Base-by-base conservation (phyloP, 2,797 vertebrate species). In the Channa striata region DNA sequence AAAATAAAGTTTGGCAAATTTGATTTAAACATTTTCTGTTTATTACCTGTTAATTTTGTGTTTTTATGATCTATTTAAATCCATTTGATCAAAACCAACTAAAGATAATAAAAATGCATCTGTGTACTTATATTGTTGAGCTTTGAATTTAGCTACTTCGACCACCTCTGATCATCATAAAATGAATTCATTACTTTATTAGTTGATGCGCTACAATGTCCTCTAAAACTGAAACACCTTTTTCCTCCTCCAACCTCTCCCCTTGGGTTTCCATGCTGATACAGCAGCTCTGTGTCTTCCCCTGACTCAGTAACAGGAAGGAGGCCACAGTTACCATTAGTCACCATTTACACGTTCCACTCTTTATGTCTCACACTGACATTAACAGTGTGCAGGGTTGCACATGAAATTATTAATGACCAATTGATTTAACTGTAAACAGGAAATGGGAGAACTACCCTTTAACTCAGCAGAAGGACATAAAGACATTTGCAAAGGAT, bases 261-360 rank as follows among this genome's bases (percentile, higher is more conserved):
- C 37, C 77, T 72, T 72, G 68, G 65, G 61, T 89, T 90, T 86
- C 87, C 88, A 90, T 81, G 74, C 59, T 76, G 53, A 76, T 78
- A 93, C 81, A 86, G 82, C 86, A 68, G 79, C 78, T 86, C 91
- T 91, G 92, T 93, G 91, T 92, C 70, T 80, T 58, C 51, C 21
- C 30, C 54, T 82, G 81, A 68, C 81, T 84, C 78, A 82, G 66
- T 80, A 89, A 84, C 73, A 74, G 68, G 36, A 67, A 78, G 54
- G 69, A 79, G 77, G 72, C 75, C 74, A 68, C 65, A 21, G 73
- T 71, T 68, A 59, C 87, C 36, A 59, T 85, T 80, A 73, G 75
- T 84, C 77, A 4, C 44, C 62, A 58, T 62, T 67, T 49, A 63
- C 72, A 72, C 78, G 87, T 82, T 87, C 82, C 80, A 53, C 48